Evolutionary conservation across 2,888 invertebrate genomes (phyloP).

Genomic region (Carterocephalus palaemon): DNA sequence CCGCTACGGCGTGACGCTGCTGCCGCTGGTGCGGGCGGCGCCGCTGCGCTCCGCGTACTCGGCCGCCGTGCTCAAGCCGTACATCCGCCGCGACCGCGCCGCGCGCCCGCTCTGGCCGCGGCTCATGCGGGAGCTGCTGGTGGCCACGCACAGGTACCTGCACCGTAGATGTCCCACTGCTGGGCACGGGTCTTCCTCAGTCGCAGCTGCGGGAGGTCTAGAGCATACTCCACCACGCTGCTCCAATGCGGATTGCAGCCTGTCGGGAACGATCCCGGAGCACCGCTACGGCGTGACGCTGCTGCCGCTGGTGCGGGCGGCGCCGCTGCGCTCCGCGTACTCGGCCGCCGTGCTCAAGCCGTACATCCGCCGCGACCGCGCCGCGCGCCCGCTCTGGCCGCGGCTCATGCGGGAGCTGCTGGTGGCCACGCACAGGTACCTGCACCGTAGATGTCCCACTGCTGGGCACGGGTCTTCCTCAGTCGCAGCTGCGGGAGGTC

Average conservation of each 20-base stretch:
- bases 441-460: too few species aligned
- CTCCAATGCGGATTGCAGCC: too few species aligned
- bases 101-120: constrained; percentile 85
- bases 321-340: constrained; percentile 83
- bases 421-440: constrained; percentile 71
- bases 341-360: constrained; percentile 88
- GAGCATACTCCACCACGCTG: too few species aligned
- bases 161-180: too few species aligned
- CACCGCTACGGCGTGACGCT: constrained; percentile 67
- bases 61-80: constrained; percentile 87
- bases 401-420: constrained; percentile 82
- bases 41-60: constrained; percentile 84
- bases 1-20: constrained; percentile 68
- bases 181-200: too few species aligned
- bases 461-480: too few species aligned
- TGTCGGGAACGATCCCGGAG: constrained; percentile 60
- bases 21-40: constrained; percentile 72
- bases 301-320: constrained; percentile 71
- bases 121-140: constrained; percentile 82
- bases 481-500: too few species aligned
- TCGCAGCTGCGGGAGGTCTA: too few species aligned
- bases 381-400: constrained; percentile 84
- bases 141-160: constrained; percentile 74
- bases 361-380: constrained; percentile 86
- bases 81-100: constrained; percentile 85